Evolutionary conservation across 2,113 vertebrate species (phyloP).

Genomic region (Mustela nigripes): DNA sequence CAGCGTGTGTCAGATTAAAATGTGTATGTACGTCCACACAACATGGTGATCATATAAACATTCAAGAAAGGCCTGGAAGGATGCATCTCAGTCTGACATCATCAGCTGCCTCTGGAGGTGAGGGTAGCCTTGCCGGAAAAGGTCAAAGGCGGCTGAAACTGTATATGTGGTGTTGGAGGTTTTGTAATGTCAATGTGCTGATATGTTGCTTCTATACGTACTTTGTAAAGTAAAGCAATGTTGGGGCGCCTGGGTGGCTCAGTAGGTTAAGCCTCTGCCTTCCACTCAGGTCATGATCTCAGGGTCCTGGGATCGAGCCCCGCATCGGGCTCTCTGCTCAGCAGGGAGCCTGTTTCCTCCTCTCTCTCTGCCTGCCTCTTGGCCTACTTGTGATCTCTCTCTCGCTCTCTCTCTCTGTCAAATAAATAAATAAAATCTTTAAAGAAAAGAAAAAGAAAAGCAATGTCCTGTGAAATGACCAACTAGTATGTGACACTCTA

Average conservation of each 20-base stretch:
- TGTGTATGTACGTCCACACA: no score
- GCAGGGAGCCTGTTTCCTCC: no score
- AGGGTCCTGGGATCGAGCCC: no score
- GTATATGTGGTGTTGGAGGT: background rate
- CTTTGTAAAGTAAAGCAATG: background rate
- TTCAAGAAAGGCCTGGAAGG: background rate
- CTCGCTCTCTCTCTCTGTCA: no score
- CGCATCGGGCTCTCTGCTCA: no score
- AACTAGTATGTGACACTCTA: background rate
- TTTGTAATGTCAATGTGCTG: background rate
- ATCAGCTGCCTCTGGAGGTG: background rate
- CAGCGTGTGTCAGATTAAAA: background rate
- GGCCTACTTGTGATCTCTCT: no score
- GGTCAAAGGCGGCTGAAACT: background rate
- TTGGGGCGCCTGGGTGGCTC: no score
- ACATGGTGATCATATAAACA: background rate
- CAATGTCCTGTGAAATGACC: background rate
- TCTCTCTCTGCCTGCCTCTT: no score
- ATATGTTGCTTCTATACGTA: background rate
- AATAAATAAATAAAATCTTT: no score
- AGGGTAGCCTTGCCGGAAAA: background rate
- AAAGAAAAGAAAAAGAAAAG: background rate
- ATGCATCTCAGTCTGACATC: background rate
- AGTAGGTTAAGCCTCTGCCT: no score
- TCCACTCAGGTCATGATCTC: no score